Percentiles rank a stretch among this genome's conserved stretches.
Conservation (phyloP, 2,113 vertebrate species). For the Plectropomus leopardus region DNA sequence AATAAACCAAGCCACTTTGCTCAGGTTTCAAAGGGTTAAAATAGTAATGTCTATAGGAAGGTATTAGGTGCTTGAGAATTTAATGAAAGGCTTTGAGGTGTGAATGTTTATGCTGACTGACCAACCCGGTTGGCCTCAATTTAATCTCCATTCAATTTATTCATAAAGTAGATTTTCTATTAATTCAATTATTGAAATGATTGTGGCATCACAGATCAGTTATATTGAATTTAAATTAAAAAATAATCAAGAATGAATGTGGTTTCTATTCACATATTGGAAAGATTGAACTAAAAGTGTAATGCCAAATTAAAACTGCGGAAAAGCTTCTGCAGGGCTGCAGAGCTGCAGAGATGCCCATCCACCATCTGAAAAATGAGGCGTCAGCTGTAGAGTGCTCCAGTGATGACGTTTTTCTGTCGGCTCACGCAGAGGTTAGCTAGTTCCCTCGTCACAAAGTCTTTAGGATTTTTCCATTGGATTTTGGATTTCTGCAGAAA, state of each 20-base stretch:
- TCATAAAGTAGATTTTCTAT: not conserved
- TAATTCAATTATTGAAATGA: slow-evolving; percentile 15
- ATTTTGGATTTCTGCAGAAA: too few species aligned
- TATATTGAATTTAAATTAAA: slow-evolving; percentile 7
- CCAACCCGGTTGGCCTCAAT: not conserved
- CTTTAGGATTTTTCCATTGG: too few species aligned
- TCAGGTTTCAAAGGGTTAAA: too few species aligned
- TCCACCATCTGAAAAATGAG: too few species aligned
- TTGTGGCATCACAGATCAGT: slow-evolving; percentile 12
- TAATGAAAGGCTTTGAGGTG: slow-evolving; percentile 1
- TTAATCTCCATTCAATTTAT: not conserved
- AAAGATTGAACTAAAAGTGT: not conserved
- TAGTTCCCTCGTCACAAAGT: too few species aligned
- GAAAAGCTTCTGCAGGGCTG: too few species aligned
- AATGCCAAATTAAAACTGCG: not conserved
- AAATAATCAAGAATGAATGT: slow-evolving; percentile 20
- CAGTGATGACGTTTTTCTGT: too few species aligned
- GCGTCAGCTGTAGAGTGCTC: too few species aligned
- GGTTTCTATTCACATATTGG: not conserved
- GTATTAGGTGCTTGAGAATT: slow-evolving; percentile 7
- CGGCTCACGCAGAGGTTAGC: too few species aligned
- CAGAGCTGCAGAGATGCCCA: too few species aligned
- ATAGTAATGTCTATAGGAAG: not conserved
- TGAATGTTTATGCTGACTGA: not conserved
- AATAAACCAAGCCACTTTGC: too few species aligned